Evolutionary conservation across 2,113 vertebrate species (phyloP), one percentile per base, ranked within the genome.

Genomic region (Mola mola): DNA sequence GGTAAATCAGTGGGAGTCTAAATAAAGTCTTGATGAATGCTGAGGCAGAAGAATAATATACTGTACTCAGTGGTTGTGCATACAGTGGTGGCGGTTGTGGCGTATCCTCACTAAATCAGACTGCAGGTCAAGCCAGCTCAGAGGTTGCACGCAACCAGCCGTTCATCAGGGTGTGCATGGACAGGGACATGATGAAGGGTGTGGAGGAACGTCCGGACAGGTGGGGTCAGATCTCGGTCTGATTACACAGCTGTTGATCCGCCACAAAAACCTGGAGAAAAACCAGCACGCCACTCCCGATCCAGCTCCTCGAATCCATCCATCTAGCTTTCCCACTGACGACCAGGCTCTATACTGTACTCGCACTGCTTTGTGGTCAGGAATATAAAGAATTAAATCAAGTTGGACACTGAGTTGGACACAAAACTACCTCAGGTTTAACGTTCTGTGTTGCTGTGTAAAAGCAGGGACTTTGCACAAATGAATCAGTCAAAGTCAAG

Each of bases 171-270:
- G 33, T 51, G 47, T 69, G 63, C 33, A 36, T 68, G 80, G 79
- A 79, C 31, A 66, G 2, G 25, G 49, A 73, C 59, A 63, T 90
- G 81, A 89, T 81, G 76, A 72, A 81, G 78, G 78, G 59, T 53
- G 68, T 12, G 48, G 82, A 82, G 79, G 75, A 72, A 84, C 72
- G 48, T 86, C 79, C 62, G 64, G 66, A 74, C 84, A 87, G 81
- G 83, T 79, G 49, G 78, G 88, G 81, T 81, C 82, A 84, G 74
- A 83, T 58, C 40, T 49, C 37, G 83, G 73, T 84, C 78, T 91
- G 88, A 88, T 89, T 90, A 80, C 85, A 90, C 88, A 89, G 87
- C 87, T 91, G 89, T 69, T 61, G 75, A 63, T 71, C 28, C 71
- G 66, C 71, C 63, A 50, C 40, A 43, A 42, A 57, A 72, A 59